phyloP scores from a whole-genome alignment of 1,140 invertebrate genomes.

The Drosophila murphyi region DNA sequence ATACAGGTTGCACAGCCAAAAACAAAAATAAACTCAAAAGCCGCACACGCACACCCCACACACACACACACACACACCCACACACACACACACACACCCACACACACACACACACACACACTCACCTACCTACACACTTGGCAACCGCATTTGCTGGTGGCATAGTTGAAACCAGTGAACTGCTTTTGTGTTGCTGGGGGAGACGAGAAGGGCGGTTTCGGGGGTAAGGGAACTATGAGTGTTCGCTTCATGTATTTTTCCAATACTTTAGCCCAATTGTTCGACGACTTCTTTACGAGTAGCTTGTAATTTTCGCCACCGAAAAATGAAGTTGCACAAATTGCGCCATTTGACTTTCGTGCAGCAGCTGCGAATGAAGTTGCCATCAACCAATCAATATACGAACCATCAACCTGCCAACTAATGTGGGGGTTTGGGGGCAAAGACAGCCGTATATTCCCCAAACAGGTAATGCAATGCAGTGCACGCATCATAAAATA shows the following conservation, averaged over 20 bases:
- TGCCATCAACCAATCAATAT: constrained; percentile 47
- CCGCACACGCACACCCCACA: constrained; percentile 46
- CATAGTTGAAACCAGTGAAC: not conserved
- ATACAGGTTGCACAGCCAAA: constrained; percentile 35
- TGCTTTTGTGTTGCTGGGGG: not conserved
- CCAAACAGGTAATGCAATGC: constrained; percentile 50
- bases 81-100: constrained; percentile 33
- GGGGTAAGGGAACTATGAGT: not conserved
- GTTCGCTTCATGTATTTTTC: constrained; percentile 44
- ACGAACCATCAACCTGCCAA: constrained; percentile 8
- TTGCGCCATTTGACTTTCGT: constrained; percentile 58
- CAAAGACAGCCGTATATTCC: constrained; percentile 9
- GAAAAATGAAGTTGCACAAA: constrained; percentile 70
- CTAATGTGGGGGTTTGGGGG: not conserved
- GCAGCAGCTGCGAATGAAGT: constrained; percentile 33
- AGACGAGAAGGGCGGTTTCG: not conserved
- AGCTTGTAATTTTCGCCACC: constrained; percentile 64
- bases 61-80: constrained; percentile 26
- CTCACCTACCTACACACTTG: constrained; percentile 16
- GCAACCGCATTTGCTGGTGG: constrained; percentile 10
- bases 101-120: constrained; percentile 25
- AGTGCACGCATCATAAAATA: constrained; percentile 67
- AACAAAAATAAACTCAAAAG: constrained; percentile 32
- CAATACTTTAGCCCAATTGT: constrained; percentile 53
- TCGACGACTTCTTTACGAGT: constrained; percentile 45